Evolutionary conservation across 2,888 invertebrate species (phyloP), one percentile per base, ranked within the genome.

Genomic region (Drosophila meridiana): DNA sequence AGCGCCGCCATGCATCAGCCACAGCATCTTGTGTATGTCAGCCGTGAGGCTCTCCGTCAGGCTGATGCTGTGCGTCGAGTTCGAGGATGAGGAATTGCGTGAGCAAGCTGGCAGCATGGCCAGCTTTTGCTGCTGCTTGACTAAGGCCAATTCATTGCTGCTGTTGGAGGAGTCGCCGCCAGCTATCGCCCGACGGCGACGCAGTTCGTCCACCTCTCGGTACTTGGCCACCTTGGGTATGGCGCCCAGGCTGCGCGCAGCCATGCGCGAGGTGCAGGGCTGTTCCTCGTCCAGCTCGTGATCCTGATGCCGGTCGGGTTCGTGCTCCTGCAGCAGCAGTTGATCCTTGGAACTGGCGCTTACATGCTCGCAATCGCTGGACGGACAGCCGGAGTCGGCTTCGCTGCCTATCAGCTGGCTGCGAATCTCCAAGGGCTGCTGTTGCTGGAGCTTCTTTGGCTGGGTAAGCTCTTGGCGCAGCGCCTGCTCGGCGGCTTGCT

Each of bases 341-440:
- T 95, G 95, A 92, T 96, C 96, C 93, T 96, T 96, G 14, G 96
- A 96, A 87, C 95, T 95, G 34, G 95, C 95, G 90, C 95, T 96
- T 48, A 95, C 94, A 89, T 95, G 94, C 86, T 96, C 96, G 73
- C 93, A 93, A 73, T 93, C 93, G 76, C 93, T 93, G 7, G 93
- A 93, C 6, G 93, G 92, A 63, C 93, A 93, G 9, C 93, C 93
- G 0, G 93, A 93, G 57, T 95, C 95, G 79, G 95, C 93, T 69
- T 93, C 93, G 79, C 90, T 93, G 76, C 91, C 92, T 76, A 87
- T 92, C 73, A 77, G 40, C 42, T 70, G 80, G 7, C 68, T 70
- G 48, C 74, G 82, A 30, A 50, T 68, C 36, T 62, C 70, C 2
- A 55, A 14, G 6, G 53, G 38, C 38, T 38, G 73, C 55, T 78